phyloP scores from a whole-genome alignment of 2,113 vertebrate genomes.

The Egretta garzetta region DNA sequence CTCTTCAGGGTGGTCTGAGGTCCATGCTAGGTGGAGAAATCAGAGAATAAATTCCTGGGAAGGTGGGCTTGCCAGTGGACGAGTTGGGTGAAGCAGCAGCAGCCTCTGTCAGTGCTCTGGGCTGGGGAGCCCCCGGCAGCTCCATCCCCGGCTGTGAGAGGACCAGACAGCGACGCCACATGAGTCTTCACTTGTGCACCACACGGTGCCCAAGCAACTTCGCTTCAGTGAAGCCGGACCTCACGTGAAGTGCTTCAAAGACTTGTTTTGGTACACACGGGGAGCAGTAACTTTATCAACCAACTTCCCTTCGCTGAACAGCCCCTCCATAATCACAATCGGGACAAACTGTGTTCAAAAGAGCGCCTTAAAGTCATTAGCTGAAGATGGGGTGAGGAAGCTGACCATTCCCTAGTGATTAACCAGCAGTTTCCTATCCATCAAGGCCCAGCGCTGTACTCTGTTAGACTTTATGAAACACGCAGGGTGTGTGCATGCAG shows the following conservation, averaged over 20 bases:
- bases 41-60: background rate
- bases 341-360: background rate
- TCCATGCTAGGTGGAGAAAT: background rate
- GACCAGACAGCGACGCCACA: background rate
- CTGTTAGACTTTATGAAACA: background rate
- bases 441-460: background rate
- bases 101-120: background rate
- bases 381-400: background rate
- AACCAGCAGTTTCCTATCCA: background rate
- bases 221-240: background rate
- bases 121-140: background rate
- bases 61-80: background rate
- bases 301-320: background rate
- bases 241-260: background rate
- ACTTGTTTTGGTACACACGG: background rate
- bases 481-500: background rate
- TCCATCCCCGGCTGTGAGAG: rapidly evolving
- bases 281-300: background rate
- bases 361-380: background rate
- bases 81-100: background rate
- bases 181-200: background rate
- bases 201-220: background rate
- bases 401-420: background rate
- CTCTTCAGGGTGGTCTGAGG: background rate
- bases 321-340: background rate